A percentile compares a stretch with the other conserved stretches of the same genome.
Evolutionary conservation across 37 sponge, comb jelly and placozoan species (phyloP).

Genomic region (Spongia lamella): DNA sequence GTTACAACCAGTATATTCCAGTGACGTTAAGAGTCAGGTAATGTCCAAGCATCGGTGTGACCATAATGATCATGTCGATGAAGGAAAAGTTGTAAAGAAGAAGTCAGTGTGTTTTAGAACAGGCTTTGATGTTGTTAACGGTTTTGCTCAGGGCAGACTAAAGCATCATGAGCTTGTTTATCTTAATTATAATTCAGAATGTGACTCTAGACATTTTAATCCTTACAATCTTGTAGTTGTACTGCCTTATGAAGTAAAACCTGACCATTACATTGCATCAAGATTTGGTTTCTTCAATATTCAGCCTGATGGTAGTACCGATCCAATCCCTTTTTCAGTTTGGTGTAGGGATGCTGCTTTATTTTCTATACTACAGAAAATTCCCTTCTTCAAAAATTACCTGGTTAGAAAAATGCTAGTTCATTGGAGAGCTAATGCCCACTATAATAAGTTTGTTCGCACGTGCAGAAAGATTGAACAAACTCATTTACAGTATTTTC

Average conservation of each 20-base stretch:
- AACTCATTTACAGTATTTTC: conserved; percentile 29
- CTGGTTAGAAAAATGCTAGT: conserved; percentile 45
- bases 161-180: conserved; percentile 52
- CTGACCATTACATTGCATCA: conserved; percentile 76
- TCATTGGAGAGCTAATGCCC: conserved; percentile 56
- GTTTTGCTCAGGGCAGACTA: conserved; percentile 61
- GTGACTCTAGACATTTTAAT: conserved; percentile 28
- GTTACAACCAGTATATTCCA: too few relatives aligned
- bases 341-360: conserved; percentile 78
- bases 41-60: too few relatives aligned
- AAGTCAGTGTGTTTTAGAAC: neutral
- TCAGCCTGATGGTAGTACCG: conserved; percentile 56
- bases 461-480: neutral
- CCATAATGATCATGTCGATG: too few relatives aligned
- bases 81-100: too few relatives aligned
- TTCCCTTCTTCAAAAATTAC: conserved; percentile 61
- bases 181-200: conserved; percentile 49
- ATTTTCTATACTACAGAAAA: conserved; percentile 38
- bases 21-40: too few relatives aligned
- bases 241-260: conserved; percentile 30
- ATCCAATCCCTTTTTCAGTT: conserved; percentile 64
- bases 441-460: conserved; percentile 20
- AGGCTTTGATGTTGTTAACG: conserved; percentile 60
- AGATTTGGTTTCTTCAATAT: conserved; percentile 81
- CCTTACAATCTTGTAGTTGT: conserved; percentile 73